A percentile compares a stretch with the other conserved stretches of the same genome.
phyloP scores from a whole-genome alignment of 2,888 invertebrate species.

The Morinoia aosen region DNA sequence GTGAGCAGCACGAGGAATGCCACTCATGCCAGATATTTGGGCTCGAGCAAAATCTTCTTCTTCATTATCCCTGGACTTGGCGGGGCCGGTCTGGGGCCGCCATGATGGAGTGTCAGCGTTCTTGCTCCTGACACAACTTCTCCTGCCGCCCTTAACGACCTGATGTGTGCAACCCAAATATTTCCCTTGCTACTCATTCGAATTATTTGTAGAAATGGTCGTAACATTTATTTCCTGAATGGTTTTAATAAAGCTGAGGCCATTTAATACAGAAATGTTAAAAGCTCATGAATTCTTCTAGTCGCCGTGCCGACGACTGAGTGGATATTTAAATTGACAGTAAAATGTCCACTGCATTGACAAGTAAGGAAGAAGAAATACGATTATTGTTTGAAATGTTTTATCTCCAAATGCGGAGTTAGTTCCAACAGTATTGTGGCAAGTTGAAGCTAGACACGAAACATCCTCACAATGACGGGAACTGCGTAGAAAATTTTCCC shows the following conservation, averaged over 20 bases:
- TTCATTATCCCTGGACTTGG: not conserved
- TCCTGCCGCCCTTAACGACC: not conserved
- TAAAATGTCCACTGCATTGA: too few relatives aligned
- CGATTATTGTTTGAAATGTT: too few relatives aligned
- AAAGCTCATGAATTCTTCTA: too few relatives aligned
- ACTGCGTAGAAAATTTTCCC: too few relatives aligned
- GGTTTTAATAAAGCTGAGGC: not conserved
- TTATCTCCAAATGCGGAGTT: too few relatives aligned
- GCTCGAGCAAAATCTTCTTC: constrained; percentile 7
- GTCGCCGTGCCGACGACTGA: too few relatives aligned
- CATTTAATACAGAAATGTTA: not conserved
- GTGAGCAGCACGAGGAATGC: constrained; percentile 14
- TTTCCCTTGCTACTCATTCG: too few relatives aligned
- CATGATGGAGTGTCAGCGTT: not conserved
- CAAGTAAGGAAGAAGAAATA: too few relatives aligned
- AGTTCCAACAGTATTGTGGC: too few relatives aligned
- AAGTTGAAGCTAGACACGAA: too few relatives aligned
- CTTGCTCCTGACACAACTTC: not conserved
- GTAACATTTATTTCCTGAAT: not conserved
- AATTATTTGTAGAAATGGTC: not conserved
- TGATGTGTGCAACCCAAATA: not conserved
- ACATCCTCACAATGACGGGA: too few relatives aligned
- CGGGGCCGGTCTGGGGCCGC: not conserved
- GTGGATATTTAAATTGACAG: too few relatives aligned
- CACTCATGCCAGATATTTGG: not conserved